Base-by-base conservation (phyloP, 2,797 vertebrate species). In the Acestrorhynchus altus region DNA sequence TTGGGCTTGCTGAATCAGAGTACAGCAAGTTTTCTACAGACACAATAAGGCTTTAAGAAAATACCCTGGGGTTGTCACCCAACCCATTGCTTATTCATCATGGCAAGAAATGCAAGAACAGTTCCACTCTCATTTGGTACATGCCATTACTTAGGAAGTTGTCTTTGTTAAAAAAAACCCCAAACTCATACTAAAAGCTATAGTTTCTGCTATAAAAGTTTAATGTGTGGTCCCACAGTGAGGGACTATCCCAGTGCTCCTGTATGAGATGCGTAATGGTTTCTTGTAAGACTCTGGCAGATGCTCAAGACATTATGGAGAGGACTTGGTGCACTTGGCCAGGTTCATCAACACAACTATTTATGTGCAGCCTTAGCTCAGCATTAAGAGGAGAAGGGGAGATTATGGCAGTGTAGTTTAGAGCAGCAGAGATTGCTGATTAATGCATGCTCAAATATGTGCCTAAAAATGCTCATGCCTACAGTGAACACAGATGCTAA, bases 341-440 rank as follows among this genome's bases (percentile, higher is more conserved):
- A 76, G 67, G n/a, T n/a, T n/a, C 26, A 57, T 59, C 24, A 46
- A 31, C 31, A 20, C 61, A 18, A 68, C 16, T 49, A 28, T 79
- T 76, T 69, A 52, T 54, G 54, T 51, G 39, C 28, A 44, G 16
- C 61, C 20, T 70, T n/a, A 74, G 31, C 31, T 49, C 42, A 65
- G 24, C 57, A 46, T 28, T 20, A 26, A 51, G 39, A 3, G 18
- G 68, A 8, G 56, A 16, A 1, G 56, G 20, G 20, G 24, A 63
- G 49, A 16, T 60, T 18, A 60, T 54, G 24, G 10, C 56, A 9
- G 18, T 20, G 8, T 28, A 16, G 63, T 44, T 67, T 8, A 59
- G 40, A n/a, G 12, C 11, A 57, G 15, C 24, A 47, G 39, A 71
- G 15, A 35, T 22, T 35, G 4, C 42, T 42, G 8, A 22, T 77